phyloP scores from a whole-genome alignment of 2,797 vertebrate species.

The Gymnoscopelus microlampas region DNA sequence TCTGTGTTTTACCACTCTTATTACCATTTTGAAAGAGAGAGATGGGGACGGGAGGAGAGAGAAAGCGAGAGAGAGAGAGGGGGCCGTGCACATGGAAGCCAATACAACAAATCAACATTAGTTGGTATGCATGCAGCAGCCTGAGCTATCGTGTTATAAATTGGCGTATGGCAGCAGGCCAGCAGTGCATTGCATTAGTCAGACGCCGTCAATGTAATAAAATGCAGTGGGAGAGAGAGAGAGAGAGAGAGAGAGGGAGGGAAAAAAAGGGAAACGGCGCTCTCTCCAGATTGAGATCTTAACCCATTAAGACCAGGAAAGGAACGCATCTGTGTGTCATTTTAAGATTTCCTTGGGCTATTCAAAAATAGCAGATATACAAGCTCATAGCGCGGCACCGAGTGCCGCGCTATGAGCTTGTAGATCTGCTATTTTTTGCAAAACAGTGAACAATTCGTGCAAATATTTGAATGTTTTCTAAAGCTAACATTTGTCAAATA shows the following conservation, averaged over 20 bases:
- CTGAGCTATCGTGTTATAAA: conserved; percentile 78
- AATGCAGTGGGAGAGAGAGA: conserved; percentile 62
- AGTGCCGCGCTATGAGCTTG: no score
- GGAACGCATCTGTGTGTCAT: no score
- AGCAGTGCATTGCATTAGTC: conserved; percentile 83
- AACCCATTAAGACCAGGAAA: no score
- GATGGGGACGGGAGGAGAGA: background rate
- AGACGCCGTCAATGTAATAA: conserved; percentile 80
- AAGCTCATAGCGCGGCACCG: no score
- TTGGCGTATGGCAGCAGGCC: conserved; percentile 80
- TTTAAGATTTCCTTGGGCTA: no score
- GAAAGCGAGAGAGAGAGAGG: background rate
- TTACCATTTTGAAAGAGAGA: conserved; percentile 50
- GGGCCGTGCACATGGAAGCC: conserved; percentile 43
- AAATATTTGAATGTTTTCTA: no score
- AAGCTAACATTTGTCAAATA: no score
- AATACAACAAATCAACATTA: conserved; percentile 78
- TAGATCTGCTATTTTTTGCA: no score
- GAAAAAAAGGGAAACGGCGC: conserved; percentile 24
- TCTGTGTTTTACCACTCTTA: conserved; percentile 64
- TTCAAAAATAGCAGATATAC: no score
- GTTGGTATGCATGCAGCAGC: conserved; percentile 77
- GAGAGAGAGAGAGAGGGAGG: conserved; percentile 1
- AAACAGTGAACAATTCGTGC: no score
- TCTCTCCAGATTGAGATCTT: conserved; percentile 83